phyloP scores from a whole-genome alignment of 2,113 vertebrate genomes.

The Malurus melanocephalus region DNA sequence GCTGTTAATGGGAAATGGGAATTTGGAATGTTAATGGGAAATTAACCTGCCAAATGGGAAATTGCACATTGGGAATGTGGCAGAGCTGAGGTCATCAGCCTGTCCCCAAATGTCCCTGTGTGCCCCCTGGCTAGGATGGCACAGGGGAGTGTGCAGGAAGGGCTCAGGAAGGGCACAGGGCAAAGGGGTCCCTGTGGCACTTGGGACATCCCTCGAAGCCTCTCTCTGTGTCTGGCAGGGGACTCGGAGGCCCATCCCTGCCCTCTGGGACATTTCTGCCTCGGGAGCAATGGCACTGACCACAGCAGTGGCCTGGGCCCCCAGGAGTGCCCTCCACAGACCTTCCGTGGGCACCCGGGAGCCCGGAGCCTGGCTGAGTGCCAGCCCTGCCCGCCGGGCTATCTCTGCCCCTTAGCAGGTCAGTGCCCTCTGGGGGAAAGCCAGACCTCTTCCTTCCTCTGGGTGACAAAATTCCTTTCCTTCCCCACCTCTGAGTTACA shows the following conservation, averaged over 20 bases:
- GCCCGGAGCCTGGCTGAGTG: conserved; percentile 78
- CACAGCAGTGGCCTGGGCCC: conserved; percentile 57
- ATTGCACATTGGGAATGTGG: too few species aligned
- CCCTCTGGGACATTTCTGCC: conserved; percentile 83
- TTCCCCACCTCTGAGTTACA: neutral
- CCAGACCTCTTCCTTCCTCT: too few species aligned
- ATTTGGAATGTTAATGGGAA: too few species aligned
- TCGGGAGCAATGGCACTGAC: conserved; percentile 64
- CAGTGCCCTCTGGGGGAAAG: neutral
- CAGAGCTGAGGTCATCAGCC: neutral
- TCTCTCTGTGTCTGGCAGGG: conserved; percentile 61
- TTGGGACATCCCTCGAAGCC: neutral
- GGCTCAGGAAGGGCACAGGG: neutral
- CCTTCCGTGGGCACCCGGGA: conserved; percentile 74
- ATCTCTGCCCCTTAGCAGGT: conserved; percentile 70
- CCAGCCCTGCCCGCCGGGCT: conserved; percentile 80
- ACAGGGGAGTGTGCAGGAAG: too few species aligned
- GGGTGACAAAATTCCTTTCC: neutral
- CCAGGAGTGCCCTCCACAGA: conserved; percentile 78
- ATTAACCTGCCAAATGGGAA: too few species aligned
- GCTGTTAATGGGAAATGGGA: too few species aligned
- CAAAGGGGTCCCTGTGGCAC: neutral
- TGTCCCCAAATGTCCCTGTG: neutral
- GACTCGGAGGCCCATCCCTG: conserved; percentile 69
- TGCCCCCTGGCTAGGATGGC: neutral